These are phyloP conservation scores for Myathropa florea DNA, from an alignment of 2,888 invertebrate genomes.

Conservation along the genomic window DNA sequence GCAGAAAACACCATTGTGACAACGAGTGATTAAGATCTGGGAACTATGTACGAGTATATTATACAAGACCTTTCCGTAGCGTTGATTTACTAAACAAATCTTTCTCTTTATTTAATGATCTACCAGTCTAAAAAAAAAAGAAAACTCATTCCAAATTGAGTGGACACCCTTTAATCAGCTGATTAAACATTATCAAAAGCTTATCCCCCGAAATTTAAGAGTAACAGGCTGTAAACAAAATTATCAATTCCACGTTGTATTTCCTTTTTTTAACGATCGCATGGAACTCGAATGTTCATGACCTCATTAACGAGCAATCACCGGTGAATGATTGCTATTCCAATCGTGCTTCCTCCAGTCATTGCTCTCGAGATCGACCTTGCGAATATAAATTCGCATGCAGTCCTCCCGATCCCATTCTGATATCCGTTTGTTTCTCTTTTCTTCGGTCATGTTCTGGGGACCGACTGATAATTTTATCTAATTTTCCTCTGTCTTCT, in stretches of 20 bases:
- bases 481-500: no score
- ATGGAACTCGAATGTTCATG: neutral
- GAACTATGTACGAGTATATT: no score
- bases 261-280: neutral
- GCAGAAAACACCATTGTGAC: no score
- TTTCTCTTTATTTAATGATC: no score
- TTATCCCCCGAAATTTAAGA: neutral
- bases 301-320: neutral
- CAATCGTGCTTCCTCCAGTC: neutral
- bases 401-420: neutral
- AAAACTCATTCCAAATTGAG: neutral
- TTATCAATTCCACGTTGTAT: neutral
- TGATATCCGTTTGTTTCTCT: neutral
- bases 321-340: neutral
- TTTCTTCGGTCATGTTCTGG: neutral
- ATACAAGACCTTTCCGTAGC: no score
- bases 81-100: no score
- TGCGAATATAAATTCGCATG: neutral
- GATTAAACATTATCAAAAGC: neutral
- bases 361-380: neutral
- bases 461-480: no score
- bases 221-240: neutral
- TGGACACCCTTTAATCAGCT: neutral
- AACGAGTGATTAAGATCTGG: no score
- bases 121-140: no score